Percentiles rank a stretch among this genome's conserved stretches.
Evolutionary conservation across 2,797 vertebrate genomes (phyloP).

Genomic region (Coranthus polyacanthus): DNA sequence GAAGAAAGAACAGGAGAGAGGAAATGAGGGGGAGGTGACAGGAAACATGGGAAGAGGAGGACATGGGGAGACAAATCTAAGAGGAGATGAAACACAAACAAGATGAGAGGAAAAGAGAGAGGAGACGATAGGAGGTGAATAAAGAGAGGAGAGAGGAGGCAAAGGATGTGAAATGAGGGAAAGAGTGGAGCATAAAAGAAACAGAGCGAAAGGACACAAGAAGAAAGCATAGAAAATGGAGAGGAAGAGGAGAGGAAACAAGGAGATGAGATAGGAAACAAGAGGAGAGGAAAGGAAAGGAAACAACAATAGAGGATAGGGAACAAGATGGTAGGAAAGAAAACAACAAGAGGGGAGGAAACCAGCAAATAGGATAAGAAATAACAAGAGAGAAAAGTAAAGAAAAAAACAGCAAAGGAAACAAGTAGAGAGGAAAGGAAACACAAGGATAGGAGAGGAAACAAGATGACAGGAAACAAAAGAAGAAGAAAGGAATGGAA

Average conservation of each 20-base stretch:
- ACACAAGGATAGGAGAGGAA: background rate
- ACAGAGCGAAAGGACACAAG: background rate
- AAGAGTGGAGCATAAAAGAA: background rate
- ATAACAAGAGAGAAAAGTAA: background rate
- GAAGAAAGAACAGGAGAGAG: too few relatives aligned
- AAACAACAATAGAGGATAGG: background rate
- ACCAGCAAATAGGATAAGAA: background rate
- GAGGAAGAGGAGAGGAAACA: background rate
- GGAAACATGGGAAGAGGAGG: background rate
- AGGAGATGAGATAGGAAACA: background rate
- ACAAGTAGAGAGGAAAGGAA: too few relatives aligned
- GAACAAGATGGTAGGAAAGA: background rate
- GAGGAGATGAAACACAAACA: background rate
- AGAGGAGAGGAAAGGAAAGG: background rate
- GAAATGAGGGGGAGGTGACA: background rate
- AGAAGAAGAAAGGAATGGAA: background rate
- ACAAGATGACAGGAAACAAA: background rate
- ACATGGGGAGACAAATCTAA: too few relatives aligned
- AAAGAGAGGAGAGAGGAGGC: background rate
- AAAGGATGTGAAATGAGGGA: background rate
- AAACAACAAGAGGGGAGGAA: background rate
- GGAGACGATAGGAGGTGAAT: background rate
- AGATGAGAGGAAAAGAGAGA: background rate
- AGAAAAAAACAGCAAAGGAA: background rate
- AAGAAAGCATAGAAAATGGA: too few relatives aligned